Conservation (phyloP, 1,140 invertebrate genomes). For the Trachymyrmex septentrionalis region DNA sequence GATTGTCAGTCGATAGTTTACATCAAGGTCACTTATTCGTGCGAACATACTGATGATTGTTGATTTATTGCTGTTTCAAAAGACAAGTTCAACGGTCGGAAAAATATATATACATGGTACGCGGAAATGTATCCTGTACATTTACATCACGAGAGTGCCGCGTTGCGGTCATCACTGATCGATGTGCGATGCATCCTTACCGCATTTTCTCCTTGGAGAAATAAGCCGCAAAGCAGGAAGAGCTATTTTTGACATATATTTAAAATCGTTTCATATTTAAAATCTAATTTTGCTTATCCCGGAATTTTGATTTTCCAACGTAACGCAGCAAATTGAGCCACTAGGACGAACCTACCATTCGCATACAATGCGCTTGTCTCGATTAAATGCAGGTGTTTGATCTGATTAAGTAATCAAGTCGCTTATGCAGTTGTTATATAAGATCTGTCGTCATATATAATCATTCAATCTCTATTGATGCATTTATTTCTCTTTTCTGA, state of each 20-base stretch:
- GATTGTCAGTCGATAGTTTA: not conserved
- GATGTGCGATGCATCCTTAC: constrained; percentile 14
- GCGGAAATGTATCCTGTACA: not conserved
- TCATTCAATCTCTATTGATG: not conserved
- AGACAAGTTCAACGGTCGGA: not conserved
- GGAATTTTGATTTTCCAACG: not conserved
- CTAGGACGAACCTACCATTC: not conserved
- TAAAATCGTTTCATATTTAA: not conserved
- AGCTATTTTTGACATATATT: not conserved
- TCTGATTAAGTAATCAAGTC: constrained; percentile 20
- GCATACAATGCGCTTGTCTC: not conserved
- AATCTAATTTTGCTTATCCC: not conserved
- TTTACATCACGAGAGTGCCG: constrained; percentile 47
- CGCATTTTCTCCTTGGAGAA: constrained; percentile 1
- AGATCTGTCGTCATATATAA: constrained; percentile 17
- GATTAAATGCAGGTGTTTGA: not conserved
- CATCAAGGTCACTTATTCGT: not conserved
- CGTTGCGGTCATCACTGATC: not conserved
- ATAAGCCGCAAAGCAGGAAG: not conserved
- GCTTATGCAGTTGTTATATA: constrained; percentile 36
- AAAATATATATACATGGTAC: not conserved
- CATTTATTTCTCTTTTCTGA: not conserved
- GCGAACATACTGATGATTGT: not conserved
- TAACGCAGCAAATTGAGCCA: not conserved
- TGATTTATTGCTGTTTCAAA: not conserved